A percentile compares a stretch with the other conserved stretches of the same genome.
Conservation (phyloP, 1,140 invertebrate genomes). For the Laupala kohalensis region DNA sequence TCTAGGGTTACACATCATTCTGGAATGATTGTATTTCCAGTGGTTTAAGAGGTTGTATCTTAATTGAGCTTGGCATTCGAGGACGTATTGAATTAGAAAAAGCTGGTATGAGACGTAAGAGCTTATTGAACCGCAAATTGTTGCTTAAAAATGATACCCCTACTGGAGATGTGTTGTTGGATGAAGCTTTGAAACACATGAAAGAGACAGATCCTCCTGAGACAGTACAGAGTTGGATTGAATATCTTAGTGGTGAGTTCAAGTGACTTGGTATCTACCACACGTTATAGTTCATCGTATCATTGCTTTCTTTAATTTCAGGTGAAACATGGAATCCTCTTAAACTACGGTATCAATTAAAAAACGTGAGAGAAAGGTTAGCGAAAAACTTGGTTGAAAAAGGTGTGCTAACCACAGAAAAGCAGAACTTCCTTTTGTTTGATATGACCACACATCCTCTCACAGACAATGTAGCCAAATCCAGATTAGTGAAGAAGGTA, state of each 20-base stretch:
- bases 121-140: constrained; percentile 70
- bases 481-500: constrained; percentile 92
- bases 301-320: constrained; percentile 27
- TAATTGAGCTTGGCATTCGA: constrained; percentile 90
- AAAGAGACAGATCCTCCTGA: constrained; percentile 94
- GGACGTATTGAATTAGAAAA: constrained; percentile 93
- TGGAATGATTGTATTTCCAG: constrained; percentile 99
- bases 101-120: constrained; percentile 87
- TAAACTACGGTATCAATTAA: constrained; percentile 93
- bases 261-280: neutral
- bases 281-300: neutral
- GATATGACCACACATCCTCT: constrained; percentile 99
- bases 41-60: constrained; percentile 92
- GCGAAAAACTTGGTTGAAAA: constrained; percentile 99
- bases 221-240: constrained; percentile 97
- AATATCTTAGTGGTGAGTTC: constrained; percentile 82
- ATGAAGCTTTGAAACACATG: constrained; percentile 97
- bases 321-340: constrained; percentile 99
- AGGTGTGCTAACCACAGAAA: constrained; percentile 98
- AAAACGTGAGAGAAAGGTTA: constrained; percentile 96
- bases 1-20: constrained; percentile 97
- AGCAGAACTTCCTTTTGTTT: constrained; percentile 98
- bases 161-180: constrained; percentile 94
- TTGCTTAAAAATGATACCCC: constrained; percentile 73
- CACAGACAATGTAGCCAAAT: constrained; percentile 91